Conservation (phyloP, 2,888 invertebrate genomes). For the Sceliomorpha sp. region DNA sequence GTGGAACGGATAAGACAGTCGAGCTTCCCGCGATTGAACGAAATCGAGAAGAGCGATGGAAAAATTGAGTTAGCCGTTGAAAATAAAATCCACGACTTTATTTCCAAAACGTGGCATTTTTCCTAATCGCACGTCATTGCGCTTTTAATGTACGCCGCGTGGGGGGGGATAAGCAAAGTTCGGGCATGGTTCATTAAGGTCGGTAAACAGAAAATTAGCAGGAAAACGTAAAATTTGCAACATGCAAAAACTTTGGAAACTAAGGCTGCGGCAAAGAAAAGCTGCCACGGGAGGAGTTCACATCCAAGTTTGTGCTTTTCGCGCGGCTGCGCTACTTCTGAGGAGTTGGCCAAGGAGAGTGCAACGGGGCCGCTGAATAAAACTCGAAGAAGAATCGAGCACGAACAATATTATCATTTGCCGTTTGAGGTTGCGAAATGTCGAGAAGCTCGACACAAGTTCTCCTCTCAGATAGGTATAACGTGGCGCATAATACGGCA, state of each 20-base stretch:
- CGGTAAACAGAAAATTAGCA: not conserved
- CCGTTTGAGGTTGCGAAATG: conserved; percentile 14
- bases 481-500: conserved; percentile 32
- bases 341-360: not conserved
- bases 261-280: conserved; percentile 10
- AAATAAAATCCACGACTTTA: too few species aligned
- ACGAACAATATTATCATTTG: conserved; percentile 35
- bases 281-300: conserved; percentile 1
- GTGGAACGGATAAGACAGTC: too few species aligned
- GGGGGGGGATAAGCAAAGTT: not conserved
- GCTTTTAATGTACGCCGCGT: too few species aligned
- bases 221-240: conserved; percentile 8
- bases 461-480: conserved; percentile 9
- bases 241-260: conserved; percentile 20
- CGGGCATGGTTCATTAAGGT: conserved; percentile 1
- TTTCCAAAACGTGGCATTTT: too few species aligned
- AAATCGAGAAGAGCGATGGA: not conserved
- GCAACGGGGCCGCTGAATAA: conserved; percentile 1
- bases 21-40: too few species aligned
- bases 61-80: too few species aligned
- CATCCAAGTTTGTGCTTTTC: conserved; percentile 10
- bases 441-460: conserved; percentile 17
- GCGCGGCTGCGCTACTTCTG: conserved; percentile 1
- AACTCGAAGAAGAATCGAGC: conserved; percentile 17
- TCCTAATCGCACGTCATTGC: too few species aligned